These are phyloP conservation scores for Cyrtorhinus lividipennis DNA, from an alignment of 1,140 invertebrate genomes.

Conservation along the genomic window DNA sequence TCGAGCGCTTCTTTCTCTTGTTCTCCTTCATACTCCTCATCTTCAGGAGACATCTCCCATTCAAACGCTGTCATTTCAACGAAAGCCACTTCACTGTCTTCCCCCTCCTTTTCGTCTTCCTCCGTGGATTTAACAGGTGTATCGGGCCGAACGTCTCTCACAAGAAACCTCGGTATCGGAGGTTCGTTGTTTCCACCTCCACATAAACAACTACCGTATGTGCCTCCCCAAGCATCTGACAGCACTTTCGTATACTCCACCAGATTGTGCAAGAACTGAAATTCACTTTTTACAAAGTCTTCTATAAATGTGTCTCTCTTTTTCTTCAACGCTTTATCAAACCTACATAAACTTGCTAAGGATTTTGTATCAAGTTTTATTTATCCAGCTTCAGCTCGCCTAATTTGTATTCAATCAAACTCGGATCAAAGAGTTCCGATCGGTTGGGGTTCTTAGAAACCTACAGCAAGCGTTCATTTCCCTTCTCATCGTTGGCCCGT, in stretches of 20 bases:
- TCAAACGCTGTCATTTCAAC: too few relatives aligned
- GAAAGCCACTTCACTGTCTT: neutral
- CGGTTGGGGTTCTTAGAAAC: too few relatives aligned
- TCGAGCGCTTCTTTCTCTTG: neutral
- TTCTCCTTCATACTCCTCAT: neutral
- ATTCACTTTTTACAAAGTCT: neutral
- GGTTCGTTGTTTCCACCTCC: neutral
- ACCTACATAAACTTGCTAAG: neutral
- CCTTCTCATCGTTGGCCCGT: too few relatives aligned
- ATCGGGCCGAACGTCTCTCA: neutral
- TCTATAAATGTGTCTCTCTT: neutral
- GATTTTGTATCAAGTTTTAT: too few relatives aligned
- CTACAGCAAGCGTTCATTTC: too few relatives aligned
- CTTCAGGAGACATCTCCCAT: too few relatives aligned
- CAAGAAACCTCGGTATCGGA: neutral
- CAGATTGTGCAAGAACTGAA: neutral
- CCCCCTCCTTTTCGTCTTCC: neutral
- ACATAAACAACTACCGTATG: neutral
- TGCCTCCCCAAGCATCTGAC: neutral
- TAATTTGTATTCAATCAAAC: too few relatives aligned
- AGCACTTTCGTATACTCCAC: neutral
- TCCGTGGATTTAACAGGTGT: neutral
- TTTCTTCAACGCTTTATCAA: neutral
- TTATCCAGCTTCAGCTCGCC: too few relatives aligned
- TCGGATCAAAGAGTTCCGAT: too few relatives aligned